Base-by-base conservation (phyloP, 1,140 invertebrate genomes). In the Steinernema feltiae region DNA sequence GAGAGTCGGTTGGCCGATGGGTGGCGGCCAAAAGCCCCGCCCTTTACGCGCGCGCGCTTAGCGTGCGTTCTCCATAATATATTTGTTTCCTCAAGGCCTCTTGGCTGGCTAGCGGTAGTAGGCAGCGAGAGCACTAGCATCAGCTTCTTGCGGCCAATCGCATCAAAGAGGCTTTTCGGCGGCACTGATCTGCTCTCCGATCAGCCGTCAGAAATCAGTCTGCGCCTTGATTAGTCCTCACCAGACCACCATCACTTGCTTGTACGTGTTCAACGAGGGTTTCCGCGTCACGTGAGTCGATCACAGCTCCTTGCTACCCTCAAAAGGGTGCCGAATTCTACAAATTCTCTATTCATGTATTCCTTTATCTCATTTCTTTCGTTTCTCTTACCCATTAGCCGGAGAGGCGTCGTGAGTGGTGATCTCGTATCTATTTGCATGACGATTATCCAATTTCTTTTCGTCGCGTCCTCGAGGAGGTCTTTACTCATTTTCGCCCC, bases 401-500 rank as follows among this genome's bases (percentile, higher is more conserved):
- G 35, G 18, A 18, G n/a, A n/a, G 53, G 24, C 7, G 53, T 15
- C 53, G 53, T 27, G 53, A 27, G 53, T 63, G 53, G 24, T 63
- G 7, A n/a, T 41, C 35, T 41, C 53, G 53, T 63, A 63, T 63
- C 53, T 27, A 63, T 63, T 63, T 74, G 69, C 48, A 72, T 74
- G 48, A 72, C 30, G 48, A 74, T 74, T 29, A 74, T 32, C 48
- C 48, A 74, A 69, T 74, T 74, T 69, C 27, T 74, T n/a, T 74
- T 15, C 73, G 30, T 74, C 48, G 17, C 73, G 48, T 21, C 73
- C 24, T 27, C 24, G 53, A 12, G n/a, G n/a, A n/a, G 53, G 24
- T 63, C 24, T 63, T 63, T 63, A 17, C 53, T 63, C 53, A 63
- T 63, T 63, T 63, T 63, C 53, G n/a, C n/a, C n/a, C n/a, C n/a